Evolutionary conservation across 2,113 vertebrate genomes (phyloP).

Genomic region (Notarius quadriscutis): DNA sequence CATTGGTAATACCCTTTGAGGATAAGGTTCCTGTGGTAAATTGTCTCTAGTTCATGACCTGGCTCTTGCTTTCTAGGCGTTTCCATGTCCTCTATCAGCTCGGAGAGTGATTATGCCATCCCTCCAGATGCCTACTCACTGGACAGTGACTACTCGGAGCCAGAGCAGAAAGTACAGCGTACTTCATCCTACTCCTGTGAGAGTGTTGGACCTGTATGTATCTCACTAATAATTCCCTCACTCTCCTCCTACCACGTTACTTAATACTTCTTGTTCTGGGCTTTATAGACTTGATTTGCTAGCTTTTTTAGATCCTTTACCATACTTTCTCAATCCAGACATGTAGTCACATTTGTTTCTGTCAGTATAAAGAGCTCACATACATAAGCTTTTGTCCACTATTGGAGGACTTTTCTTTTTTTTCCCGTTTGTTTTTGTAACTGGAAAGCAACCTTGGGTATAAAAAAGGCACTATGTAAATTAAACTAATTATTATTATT

Average conservation of each 20-base stretch:
- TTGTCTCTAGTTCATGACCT: background rate
- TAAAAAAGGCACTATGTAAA: too few relatives aligned
- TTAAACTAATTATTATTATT: too few relatives aligned
- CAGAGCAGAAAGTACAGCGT: slow-evolving; percentile 85
- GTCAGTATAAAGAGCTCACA: background rate
- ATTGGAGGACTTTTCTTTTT: too few relatives aligned
- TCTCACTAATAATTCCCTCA: background rate
- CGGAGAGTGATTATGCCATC: slow-evolving; percentile 88
- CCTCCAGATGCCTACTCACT: slow-evolving; percentile 86
- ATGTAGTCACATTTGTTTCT: background rate
- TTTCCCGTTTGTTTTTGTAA: too few relatives aligned
- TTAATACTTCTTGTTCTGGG: background rate
- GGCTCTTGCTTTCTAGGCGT: slow-evolving; percentile 69
- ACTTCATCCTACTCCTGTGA: slow-evolving; percentile 89
- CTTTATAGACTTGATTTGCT: background rate
- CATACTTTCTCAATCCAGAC: background rate
- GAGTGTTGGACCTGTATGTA: slow-evolving; percentile 74
- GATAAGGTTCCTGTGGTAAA: background rate
- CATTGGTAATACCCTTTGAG: background rate
- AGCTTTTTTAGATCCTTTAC: background rate
- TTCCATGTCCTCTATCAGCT: slow-evolving; percentile 89
- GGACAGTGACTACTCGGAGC: slow-evolving; percentile 87
- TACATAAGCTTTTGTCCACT: background rate
- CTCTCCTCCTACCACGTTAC: background rate
- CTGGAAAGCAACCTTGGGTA: too few relatives aligned